phyloP scores from a whole-genome alignment of 2,888 invertebrate species.

The Lycocerus yunnanus region DNA sequence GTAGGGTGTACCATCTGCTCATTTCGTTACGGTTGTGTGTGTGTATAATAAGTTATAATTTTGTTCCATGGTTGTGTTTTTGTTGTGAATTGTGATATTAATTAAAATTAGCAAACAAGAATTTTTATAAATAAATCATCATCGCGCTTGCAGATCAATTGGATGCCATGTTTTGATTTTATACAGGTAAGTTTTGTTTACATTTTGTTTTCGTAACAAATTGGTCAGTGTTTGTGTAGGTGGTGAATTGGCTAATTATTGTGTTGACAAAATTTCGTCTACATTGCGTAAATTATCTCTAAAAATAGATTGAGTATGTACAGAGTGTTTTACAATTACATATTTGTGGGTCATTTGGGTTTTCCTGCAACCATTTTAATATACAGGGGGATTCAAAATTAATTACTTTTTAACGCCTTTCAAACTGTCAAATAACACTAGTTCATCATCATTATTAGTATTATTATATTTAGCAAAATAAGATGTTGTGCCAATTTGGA shows the following conservation, averaged over 20 bases:
- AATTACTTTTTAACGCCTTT: too few relatives aligned
- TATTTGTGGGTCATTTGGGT: neutral
- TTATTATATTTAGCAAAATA: too few relatives aligned
- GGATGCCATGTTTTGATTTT: neutral
- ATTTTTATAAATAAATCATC: neutral
- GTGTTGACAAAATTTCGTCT: neutral
- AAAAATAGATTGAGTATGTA: neutral
- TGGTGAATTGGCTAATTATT: neutral
- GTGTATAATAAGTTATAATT: neutral
- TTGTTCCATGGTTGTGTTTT: neutral
- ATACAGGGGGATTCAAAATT: neutral
- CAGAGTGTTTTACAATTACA: neutral
- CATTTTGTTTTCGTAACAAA: neutral
- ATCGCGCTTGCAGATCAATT: neutral
- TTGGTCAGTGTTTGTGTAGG: neutral
- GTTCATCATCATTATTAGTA: too few relatives aligned
- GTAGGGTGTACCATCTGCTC: neutral
- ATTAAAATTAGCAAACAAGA: neutral
- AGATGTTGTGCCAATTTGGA: neutral
- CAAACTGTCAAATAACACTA: too few relatives aligned
- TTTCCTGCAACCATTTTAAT: neutral
- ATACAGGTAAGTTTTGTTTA: neutral
- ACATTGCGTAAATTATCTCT: neutral
- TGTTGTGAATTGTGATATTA: conserved; percentile 3
- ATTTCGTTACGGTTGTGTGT: neutral